Evolutionary conservation across 2,113 vertebrate species (phyloP).

Genomic region (Seriola aureovittata): DNA sequence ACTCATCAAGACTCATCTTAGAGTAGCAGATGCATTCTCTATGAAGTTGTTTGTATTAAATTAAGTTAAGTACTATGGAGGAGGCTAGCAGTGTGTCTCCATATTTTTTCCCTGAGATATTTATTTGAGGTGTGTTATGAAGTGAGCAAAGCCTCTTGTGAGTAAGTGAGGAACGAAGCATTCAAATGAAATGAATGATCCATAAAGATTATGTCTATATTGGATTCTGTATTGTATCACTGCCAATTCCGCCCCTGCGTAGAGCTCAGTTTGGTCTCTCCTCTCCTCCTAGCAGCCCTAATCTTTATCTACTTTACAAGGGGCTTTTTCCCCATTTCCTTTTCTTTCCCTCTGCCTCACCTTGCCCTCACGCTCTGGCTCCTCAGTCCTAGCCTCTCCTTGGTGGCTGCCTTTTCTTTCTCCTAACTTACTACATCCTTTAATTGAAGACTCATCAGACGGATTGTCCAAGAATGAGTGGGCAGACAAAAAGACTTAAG

Average conservation of each 20-base stretch:
- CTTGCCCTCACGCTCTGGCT: neutral
- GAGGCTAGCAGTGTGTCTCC: neutral
- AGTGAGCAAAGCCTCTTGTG: slow-evolving; percentile 9
- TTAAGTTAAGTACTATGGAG: neutral
- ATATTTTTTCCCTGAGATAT: slow-evolving; percentile 13
- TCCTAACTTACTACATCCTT: slow-evolving; percentile 15
- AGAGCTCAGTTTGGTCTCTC: slow-evolving; percentile 10
- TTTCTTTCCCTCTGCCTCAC: neutral
- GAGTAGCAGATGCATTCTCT: slow-evolving; percentile 1
- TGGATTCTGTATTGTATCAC: slow-evolving; percentile 30
- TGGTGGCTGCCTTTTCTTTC: neutral
- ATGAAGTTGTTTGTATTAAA: slow-evolving; percentile 4
- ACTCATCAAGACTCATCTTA: neutral
- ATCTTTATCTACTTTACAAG: slow-evolving; percentile 5
- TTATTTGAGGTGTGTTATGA: slow-evolving; percentile 11
- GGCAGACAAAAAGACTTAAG: slow-evolving; percentile 32
- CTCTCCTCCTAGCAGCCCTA: neutral
- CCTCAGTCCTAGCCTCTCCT: neutral
- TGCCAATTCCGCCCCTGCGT: slow-evolving; percentile 7
- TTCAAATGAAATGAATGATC: slow-evolving; percentile 47
- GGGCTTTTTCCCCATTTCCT: neutral
- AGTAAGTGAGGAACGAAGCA: slow-evolving; percentile 17
- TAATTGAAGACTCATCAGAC: slow-evolving; percentile 47
- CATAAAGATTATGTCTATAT: slow-evolving; percentile 43
- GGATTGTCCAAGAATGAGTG: slow-evolving; percentile 32